Base-by-base conservation (phyloP, 2,888 invertebrate genomes). In the Drosophila recens region DNA sequence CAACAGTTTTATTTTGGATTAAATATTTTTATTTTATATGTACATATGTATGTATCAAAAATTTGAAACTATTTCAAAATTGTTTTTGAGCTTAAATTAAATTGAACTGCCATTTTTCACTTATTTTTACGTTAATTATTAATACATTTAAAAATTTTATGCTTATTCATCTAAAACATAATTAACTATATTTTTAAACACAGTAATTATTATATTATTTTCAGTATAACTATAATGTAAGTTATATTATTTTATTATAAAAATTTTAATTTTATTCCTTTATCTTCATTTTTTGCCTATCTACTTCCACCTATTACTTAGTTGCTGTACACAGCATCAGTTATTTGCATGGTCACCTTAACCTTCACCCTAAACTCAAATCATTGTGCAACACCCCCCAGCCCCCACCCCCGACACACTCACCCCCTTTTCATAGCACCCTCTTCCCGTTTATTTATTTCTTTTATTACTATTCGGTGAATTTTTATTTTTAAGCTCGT, bases 401-500 rank as follows among this genome's bases (percentile, higher is more conserved):
- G 11, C 11, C 36, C n/a, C 5, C 5, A 1, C 23, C 10, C 13
- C 4, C 2, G 0, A 1, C 40, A 15, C n/a, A 9, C 3, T 3
- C 38, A 15, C 6, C 17, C 13, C 13, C 27, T n/a, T 8, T 11
- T 11, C 15, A 15, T 20, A 15, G 9, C 4, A n/a, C 20, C n/a
- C 46, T 30, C 17, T 20, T 8, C 20, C 42, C 27, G 48, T 48
- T 45, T 61, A 66, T 48, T 58, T 57, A 53, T 57, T 62, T 58
- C 59, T 52, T 72, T 64, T 63, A 61, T 56, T 59, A 61, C 75
- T 66, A 62, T 76, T 63, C 54, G 69, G 34, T 73, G 77, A 53
- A 58, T 72, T 71, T 79, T 79, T 76, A 45, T 62, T 65, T 46
- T 48, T 15, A 46, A 38, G 67, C 80, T 82, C 77, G 71, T 81